phyloP scores from a whole-genome alignment of 2,113 vertebrate genomes.

The Phalacrocorax pelagicus region DNA sequence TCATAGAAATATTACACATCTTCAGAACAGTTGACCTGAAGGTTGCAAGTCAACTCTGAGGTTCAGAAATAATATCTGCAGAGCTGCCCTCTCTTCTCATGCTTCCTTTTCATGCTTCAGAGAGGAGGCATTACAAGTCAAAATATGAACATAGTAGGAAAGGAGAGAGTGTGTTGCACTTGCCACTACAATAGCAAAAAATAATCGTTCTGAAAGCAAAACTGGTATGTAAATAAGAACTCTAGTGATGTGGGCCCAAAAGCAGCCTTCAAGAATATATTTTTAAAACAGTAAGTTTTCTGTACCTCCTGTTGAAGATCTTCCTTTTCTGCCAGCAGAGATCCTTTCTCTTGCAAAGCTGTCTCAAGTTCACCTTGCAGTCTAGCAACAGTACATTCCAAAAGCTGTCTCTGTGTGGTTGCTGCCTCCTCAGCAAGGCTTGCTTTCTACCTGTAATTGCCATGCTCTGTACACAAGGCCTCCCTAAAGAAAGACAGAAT shows the following conservation, averaged over 20 bases:
- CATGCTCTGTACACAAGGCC: constrained; percentile 57
- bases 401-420: constrained; percentile 55
- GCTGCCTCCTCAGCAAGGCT: constrained; percentile 35
- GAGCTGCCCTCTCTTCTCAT: not conserved
- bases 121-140: not conserved
- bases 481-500: constrained; percentile 48
- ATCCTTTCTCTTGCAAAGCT: constrained; percentile 40
- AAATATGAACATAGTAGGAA: not conserved
- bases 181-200: not conserved
- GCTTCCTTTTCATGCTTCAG: not conserved
- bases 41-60: not conserved
- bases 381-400: constrained; percentile 62
- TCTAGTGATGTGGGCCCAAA: not conserved
- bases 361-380: constrained; percentile 63
- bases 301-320: constrained; percentile 52
- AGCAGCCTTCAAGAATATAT: not conserved
- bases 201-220: not conserved
- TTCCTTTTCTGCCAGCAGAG: constrained; percentile 59
- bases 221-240: not conserved
- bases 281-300: not conserved
- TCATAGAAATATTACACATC: not conserved
- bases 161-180: not conserved
- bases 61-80: not conserved
- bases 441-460: constrained; percentile 63
- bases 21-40: not conserved